Evolutionary conservation across 2,888 invertebrate genomes (phyloP), one percentile per base, ranked within the genome.

Genomic region (Andrena hattorfiana): DNA sequence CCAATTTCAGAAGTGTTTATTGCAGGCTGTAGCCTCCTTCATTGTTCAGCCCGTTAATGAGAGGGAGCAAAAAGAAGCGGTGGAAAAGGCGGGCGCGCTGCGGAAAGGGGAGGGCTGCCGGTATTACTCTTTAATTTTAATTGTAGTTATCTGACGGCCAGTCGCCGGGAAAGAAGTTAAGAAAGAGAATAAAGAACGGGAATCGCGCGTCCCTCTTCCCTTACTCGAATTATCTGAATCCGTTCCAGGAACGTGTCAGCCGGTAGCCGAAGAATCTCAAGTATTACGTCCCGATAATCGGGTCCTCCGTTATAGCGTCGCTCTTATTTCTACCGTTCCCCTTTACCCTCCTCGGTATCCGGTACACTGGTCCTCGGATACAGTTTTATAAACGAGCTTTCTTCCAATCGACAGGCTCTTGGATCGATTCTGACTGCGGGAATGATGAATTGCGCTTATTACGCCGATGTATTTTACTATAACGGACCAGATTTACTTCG

Each of bases 1-100:
- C 92, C 91, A 92, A 92, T 92, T 92, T 82, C 89, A 89, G 87
- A 90, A 91, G 91, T 91, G 92, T 92, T 92, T 91, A 91, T 91
- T 91, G 90, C 90, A 87, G 89, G 63, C 86, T 81, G 83, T 80
- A 71, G 73, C 85, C 85, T 84, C 80, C 86, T 85, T 89, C 87
- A 87, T 91, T 91, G 89, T 90, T 88, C 89, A 72, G 75, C 30
- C 77, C 84, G 84, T 91, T 90, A 90, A 92, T 91, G 90, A 91
- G 89, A 89, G 77, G 77, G 63, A 62, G 71, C 66, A 10, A 60
- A 32, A n/a, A 42, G 48, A 30, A 42, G 60, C 8, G 13, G n/a
- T 60, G 62, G 75, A 68, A 35, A 66, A 30, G 32, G 16, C 13
- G 4, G 51, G 75, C 32, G 59, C 49, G 78, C 72, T 63, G 35